Conservation (phyloP, 2,888 invertebrate species). For the Lochmaea capreae region DNA sequence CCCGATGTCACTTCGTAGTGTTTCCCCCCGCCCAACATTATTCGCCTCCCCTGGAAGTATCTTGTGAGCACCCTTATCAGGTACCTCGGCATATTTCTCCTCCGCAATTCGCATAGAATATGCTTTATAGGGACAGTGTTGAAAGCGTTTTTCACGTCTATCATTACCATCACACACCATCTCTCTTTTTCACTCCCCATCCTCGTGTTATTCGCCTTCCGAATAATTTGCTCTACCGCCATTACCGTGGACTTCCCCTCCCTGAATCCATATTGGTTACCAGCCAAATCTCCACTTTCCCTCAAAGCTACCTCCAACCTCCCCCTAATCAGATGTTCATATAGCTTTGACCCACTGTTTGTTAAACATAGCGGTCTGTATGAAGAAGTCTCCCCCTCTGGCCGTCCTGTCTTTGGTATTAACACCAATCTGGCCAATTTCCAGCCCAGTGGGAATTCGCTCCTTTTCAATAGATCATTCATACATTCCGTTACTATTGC, state of each 20-base stretch:
- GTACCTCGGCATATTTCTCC: neutral
- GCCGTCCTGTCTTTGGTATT: slow-evolving; percentile 19
- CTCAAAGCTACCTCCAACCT: slow-evolving; percentile 27
- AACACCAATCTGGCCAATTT: slow-evolving; percentile 19
- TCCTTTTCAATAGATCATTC: neutral
- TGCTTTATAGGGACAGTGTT: slow-evolving; percentile 19
- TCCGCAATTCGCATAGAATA: neutral
- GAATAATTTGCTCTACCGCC: slow-evolving; percentile 18
- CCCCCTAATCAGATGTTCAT: slow-evolving; percentile 12
- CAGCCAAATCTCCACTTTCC: slow-evolving; percentile 2
- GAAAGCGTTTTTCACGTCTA: slow-evolving; percentile 34
- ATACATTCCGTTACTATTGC: neutral
- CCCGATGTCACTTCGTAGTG: no score
- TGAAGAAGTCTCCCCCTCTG: neutral
- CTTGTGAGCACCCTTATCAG: neutral
- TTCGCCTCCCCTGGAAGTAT: neutral
- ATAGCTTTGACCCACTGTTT: slow-evolving; percentile 8
- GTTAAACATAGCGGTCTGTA: slow-evolving; percentile 34
- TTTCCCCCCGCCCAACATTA: neutral
- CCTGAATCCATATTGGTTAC: slow-evolving; percentile 29
- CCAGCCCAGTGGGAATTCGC: slow-evolving; percentile 13
- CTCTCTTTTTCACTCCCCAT: neutral
- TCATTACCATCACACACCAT: slow-evolving; percentile 11
- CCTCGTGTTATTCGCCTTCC: neutral
- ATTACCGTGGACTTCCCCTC: slow-evolving; percentile 18